Conservation (phyloP, 2,113 vertebrate genomes). For the Embiotoca jacksoni region DNA sequence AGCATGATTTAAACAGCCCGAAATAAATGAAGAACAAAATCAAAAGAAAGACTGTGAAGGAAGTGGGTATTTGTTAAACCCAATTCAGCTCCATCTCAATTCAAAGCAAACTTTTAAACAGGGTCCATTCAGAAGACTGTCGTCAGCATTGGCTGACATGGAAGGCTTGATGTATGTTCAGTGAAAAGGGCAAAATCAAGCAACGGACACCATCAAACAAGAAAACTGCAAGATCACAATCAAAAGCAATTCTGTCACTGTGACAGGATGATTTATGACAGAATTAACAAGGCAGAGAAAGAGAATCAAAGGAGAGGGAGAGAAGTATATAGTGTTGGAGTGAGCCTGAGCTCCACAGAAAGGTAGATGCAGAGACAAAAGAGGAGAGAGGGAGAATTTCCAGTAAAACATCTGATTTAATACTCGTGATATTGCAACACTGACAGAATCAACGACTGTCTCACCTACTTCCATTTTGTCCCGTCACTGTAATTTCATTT, state of each 20-base stretch:
- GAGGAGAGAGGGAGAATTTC: slow-evolving; percentile 3
- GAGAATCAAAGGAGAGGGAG: slow-evolving; percentile 25
- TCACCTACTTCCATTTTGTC: slow-evolving; percentile 74
- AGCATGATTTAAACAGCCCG: slow-evolving; percentile 49
- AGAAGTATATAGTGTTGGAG: slow-evolving; percentile 34
- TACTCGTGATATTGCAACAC: slow-evolving; percentile 39
- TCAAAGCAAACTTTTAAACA: slow-evolving; percentile 48
- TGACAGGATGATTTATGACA: slow-evolving; percentile 68
- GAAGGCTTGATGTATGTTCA: slow-evolving; percentile 38
- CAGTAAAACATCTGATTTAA: slow-evolving; percentile 61
- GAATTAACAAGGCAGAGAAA: slow-evolving; percentile 63
- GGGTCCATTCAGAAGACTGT: slow-evolving; percentile 31
- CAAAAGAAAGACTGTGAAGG: slow-evolving; percentile 15
- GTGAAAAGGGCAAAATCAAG: slow-evolving; percentile 40
- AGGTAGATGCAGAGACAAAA: slow-evolving; percentile 25
- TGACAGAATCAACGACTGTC: slow-evolving; percentile 37
- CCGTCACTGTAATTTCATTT: slow-evolving; percentile 73
- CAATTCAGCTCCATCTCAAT: neutral
- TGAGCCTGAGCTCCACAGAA: slow-evolving; percentile 28
- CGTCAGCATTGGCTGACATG: slow-evolving; percentile 42
- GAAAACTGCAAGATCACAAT: slow-evolving; percentile 68
- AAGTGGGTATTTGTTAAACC: slow-evolving; percentile 35
- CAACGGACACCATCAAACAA: slow-evolving; percentile 61
- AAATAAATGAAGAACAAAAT: slow-evolving; percentile 35
- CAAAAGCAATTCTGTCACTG: slow-evolving; percentile 72